Evolutionary conservation across 1,140 invertebrate genomes (phyloP).

Genomic region (Tachypleus tridentatus): DNA sequence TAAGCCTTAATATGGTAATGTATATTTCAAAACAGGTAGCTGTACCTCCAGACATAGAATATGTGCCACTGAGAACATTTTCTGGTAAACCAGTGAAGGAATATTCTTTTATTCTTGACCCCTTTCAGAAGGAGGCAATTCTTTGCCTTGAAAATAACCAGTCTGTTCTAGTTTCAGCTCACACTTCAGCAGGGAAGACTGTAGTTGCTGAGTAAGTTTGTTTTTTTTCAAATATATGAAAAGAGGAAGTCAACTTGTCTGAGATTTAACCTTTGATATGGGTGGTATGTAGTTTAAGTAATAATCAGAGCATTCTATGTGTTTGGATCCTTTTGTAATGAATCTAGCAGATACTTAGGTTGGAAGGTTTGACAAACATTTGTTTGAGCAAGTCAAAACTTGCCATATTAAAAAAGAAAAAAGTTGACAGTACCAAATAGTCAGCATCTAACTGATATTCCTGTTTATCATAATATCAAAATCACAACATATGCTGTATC

Average conservation of each 20-base stretch:
- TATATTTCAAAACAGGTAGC: slow-evolving; percentile 44
- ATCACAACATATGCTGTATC: no score
- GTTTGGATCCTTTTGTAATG: no score
- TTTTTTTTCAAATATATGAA: slow-evolving; percentile 9
- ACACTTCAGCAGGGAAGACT: slow-evolving; percentile 99
- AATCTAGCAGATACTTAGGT: no score
- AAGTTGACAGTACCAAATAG: no score
- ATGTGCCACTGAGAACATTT: slow-evolving; percentile 50
- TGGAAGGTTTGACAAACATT: no score
- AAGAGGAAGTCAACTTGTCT: not conserved
- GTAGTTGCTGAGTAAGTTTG: slow-evolving; percentile 89
- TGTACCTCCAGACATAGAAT: slow-evolving; percentile 69
- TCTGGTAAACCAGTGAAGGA: slow-evolving; percentile 65
- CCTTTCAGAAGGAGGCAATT: slow-evolving; percentile 97
- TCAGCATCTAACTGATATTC: no score
- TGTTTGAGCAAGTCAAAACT: no score
- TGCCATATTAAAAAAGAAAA: no score
- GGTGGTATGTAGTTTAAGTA: no score
- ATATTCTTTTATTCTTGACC: slow-evolving; percentile 91
- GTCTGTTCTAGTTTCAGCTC: slow-evolving; percentile 94
- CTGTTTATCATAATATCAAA: no score
- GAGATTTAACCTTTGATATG: not conserved
- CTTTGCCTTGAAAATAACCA: slow-evolving; percentile 94
- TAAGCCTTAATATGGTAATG: no score
- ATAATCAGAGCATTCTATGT: no score